Evolutionary conservation across 2,113 vertebrate genomes (phyloP).

Genomic region (Gymnobelideus leadbeateri): DNA sequence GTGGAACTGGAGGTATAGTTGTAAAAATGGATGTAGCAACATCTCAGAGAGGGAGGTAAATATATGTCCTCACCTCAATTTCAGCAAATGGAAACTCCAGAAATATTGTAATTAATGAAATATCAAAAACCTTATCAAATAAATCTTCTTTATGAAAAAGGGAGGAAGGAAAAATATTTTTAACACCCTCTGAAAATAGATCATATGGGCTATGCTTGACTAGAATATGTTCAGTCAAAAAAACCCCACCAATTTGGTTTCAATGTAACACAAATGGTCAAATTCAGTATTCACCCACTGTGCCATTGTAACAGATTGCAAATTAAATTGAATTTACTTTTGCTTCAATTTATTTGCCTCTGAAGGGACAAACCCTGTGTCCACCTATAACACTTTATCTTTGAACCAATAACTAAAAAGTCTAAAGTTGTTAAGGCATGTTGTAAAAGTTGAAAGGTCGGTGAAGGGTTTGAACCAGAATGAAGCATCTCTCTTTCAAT

Average conservation of each 20-base stretch:
- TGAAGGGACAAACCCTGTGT: constrained; percentile 50
- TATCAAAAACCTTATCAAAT: background rate
- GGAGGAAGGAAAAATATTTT: constrained; percentile 18
- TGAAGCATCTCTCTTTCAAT: constrained; percentile 71
- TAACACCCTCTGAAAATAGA: background rate
- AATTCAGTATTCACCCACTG: constrained; percentile 34
- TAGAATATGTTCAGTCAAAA: constrained; percentile 30
- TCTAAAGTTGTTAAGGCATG: constrained; percentile 72
- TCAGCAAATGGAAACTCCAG: background rate
- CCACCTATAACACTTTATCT: constrained; percentile 71
- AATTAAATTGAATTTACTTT: constrained; percentile 78
- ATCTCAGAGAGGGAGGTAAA: background rate
- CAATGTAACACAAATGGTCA: constrained; percentile 57
- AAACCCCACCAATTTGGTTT: background rate
- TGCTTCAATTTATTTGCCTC: constrained; percentile 73
- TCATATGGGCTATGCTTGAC: background rate
- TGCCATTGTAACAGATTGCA: constrained; percentile 42
- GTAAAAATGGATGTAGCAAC: background rate
- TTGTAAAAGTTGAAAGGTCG: constrained; percentile 76
- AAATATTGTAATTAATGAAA: constrained; percentile 6
- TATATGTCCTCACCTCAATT: background rate
- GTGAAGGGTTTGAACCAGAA: constrained; percentile 68
- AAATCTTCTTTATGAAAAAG: background rate
- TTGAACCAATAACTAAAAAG: constrained; percentile 75
- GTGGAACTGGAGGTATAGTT: background rate